Evolutionary conservation across 2,797 vertebrate species (phyloP).

Genomic region (Channallabes apus): DNA sequence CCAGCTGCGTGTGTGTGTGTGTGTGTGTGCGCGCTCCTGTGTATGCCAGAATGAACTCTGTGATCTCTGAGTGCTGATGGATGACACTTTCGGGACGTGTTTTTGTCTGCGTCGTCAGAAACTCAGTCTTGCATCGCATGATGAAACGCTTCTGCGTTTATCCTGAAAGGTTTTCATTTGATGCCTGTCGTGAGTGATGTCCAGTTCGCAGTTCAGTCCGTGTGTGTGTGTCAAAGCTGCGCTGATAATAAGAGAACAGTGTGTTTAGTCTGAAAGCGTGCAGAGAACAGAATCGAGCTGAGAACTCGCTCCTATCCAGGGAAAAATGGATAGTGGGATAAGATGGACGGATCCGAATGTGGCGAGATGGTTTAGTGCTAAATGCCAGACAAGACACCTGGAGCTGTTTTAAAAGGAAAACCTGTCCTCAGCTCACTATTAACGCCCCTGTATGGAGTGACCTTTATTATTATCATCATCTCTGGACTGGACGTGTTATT

Average conservation of each 20-base stretch:
- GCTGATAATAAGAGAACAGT: conserved; percentile 61
- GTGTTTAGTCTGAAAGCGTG: conserved; percentile 72
- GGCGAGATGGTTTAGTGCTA: neutral
- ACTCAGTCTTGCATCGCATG: conserved; percentile 9
- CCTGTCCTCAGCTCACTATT: conserved; percentile 35
- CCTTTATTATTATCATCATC: conserved; percentile 18
- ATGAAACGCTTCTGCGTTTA: conserved; percentile 27
- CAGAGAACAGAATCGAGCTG: neutral
- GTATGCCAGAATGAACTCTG: conserved; percentile 38
- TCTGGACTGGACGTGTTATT: neutral
- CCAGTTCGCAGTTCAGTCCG: conserved; percentile 21
- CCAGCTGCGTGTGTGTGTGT: conserved; percentile 11
- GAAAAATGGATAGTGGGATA: neutral
- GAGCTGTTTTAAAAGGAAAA: conserved; percentile 30
- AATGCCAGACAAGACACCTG: conserved; percentile 28
- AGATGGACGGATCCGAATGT: neutral
- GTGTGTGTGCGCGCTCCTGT: conserved; percentile 6
- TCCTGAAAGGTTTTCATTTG: neutral
- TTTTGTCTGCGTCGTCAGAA: conserved; percentile 26
- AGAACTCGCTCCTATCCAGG: neutral
- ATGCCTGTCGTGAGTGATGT: neutral
- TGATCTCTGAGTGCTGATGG: conserved; percentile 55
- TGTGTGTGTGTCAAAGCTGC: conserved; percentile 35
- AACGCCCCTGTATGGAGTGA: conserved; percentile 7
- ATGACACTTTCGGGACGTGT: conserved; percentile 49